Evolutionary conservation across 2,797 vertebrate genomes (phyloP).

Genomic region (Halcyon leucocephala): DNA sequence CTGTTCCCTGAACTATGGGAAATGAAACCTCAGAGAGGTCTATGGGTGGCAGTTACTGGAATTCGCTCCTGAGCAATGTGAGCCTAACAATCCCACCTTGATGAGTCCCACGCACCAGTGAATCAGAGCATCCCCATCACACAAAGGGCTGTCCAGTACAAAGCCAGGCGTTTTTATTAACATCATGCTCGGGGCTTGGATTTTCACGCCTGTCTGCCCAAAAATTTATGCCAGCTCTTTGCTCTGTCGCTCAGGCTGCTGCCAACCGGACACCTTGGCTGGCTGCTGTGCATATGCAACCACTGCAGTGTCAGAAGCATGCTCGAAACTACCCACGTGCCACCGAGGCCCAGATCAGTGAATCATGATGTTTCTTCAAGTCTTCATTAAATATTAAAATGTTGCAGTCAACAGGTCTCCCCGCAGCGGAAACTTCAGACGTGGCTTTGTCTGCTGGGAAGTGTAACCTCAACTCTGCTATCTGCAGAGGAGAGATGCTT

Average conservation of each 20-base stretch:
- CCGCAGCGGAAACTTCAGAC: background rate
- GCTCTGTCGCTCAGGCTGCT: background rate
- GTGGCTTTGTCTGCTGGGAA: background rate
- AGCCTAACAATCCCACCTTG: background rate
- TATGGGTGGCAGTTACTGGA: background rate
- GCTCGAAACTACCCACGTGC: background rate
- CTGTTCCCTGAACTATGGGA: slow-evolving; percentile 29
- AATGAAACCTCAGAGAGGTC: background rate
- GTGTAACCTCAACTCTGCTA: accelerated
- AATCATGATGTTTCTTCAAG: background rate
- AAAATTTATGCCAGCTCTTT: background rate
- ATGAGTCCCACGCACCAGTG: background rate
- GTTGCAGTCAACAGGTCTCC: background rate
- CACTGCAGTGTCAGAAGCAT: background rate
- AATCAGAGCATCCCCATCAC: background rate
- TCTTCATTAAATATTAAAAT: background rate
- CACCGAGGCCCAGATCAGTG: background rate
- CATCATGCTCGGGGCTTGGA: background rate
- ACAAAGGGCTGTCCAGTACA: background rate
- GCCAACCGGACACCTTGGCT: background rate
- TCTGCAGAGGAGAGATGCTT: background rate
- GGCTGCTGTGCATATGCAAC: accelerated
- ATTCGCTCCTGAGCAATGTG: accelerated
- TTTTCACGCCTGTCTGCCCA: background rate
- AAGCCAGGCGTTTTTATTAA: background rate